A percentile compares a stretch with the other conserved stretches of the same genome.
phyloP scores from a whole-genome alignment of 2,797 vertebrate species.

The Megalops cyprinoides region DNA sequence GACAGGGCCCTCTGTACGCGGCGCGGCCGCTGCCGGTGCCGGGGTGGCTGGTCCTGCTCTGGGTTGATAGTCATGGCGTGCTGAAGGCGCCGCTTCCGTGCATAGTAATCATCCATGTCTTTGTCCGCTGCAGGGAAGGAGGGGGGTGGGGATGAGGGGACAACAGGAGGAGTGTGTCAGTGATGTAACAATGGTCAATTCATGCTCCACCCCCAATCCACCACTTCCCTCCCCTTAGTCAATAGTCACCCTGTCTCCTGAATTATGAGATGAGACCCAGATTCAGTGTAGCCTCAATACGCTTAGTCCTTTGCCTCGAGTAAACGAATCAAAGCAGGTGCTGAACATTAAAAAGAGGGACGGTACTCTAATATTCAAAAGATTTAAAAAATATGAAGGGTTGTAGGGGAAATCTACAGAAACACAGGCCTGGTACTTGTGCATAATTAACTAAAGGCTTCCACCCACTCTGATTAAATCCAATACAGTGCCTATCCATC shows the following conservation, averaged over 20 bases:
- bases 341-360: slow-evolving; percentile 34
- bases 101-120: slow-evolving; percentile 90
- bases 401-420: neutral
- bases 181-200: too few species aligned
- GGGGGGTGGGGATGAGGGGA: neutral
- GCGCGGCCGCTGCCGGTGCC: slow-evolving; percentile 68
- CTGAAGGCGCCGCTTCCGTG: slow-evolving; percentile 85
- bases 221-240: neutral
- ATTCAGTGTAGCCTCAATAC: neutral
- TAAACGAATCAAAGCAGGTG: neutral
- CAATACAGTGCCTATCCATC: slow-evolving; percentile 50
- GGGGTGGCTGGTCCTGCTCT: slow-evolving; percentile 82
- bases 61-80: slow-evolving; percentile 73
- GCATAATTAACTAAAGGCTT: slow-evolving; percentile 59
- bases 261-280: neutral
- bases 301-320: neutral
- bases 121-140: slow-evolving; percentile 77
- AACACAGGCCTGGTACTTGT: slow-evolving; percentile 45
- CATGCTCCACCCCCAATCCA: too few species aligned
- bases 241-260: neutral
- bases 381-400: slow-evolving; percentile 36
- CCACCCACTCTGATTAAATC: slow-evolving; percentile 59
- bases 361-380: slow-evolving; percentile 49
- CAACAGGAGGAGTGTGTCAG: too few species aligned
- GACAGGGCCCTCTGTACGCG: slow-evolving; percentile 79